Evolutionary conservation across 2,888 invertebrate genomes (phyloP).

Genomic region (Rhagonycha fulva): DNA sequence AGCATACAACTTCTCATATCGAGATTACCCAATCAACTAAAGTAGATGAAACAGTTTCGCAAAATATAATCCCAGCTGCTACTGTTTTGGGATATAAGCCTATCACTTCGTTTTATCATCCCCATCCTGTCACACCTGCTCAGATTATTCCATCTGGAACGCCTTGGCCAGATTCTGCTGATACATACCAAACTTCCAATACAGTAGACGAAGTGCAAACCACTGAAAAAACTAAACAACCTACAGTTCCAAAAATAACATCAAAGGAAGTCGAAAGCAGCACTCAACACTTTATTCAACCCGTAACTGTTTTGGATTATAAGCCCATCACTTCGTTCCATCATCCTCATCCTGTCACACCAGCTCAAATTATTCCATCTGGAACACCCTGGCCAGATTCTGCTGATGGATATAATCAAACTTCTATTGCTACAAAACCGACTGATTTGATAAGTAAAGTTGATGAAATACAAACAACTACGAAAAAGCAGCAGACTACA

Average conservation of each 20-base stretch:
- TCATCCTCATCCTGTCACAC: slow-evolving; percentile 8
- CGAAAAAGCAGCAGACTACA: background rate
- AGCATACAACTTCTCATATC: background rate
- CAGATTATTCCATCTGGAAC: background rate
- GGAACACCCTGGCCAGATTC: slow-evolving; percentile 25
- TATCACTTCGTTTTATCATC: slow-evolving; percentile 14
- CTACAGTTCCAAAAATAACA: too few species aligned
- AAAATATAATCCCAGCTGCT: too few species aligned
- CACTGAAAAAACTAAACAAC: background rate
- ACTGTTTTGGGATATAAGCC: slow-evolving; percentile 25
- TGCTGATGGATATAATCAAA: background rate
- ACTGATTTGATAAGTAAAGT: background rate
- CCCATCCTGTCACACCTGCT: slow-evolving; percentile 2
- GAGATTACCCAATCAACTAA: background rate
- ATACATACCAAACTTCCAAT: background rate
- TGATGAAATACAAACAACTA: background rate
- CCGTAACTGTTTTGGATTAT: background rate
- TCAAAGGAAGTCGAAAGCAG: too few species aligned
- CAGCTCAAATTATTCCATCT: slow-evolving; percentile 17
- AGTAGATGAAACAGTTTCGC: background rate
- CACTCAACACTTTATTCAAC: background rate
- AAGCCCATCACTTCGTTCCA: slow-evolving; percentile 6
- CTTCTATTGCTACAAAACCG: background rate
- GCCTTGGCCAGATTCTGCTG: slow-evolving; percentile 21
- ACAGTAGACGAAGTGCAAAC: background rate